These are phyloP conservation scores for Drosophila aff. DNA, from an alignment of 1,140 invertebrate genomes.

Conservation along the genomic window DNA sequence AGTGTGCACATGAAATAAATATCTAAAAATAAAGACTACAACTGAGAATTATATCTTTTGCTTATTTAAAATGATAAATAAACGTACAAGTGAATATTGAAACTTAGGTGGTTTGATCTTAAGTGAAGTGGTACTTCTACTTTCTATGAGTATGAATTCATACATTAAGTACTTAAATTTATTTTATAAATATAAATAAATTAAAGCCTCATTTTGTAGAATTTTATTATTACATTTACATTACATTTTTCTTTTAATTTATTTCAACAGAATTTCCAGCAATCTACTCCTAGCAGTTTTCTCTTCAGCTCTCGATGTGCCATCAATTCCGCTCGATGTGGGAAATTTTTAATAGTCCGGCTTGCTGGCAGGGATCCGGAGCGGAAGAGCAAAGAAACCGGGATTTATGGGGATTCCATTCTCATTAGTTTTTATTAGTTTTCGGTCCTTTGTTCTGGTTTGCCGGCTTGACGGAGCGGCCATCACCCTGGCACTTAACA, in stretches of 20 bases:
- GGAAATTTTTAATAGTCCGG: conserved; percentile 45
- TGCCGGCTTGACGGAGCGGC: conserved; percentile 22
- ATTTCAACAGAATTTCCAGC: too few relatives aligned
- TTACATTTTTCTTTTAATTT: too few relatives aligned
- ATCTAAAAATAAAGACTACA: too few relatives aligned
- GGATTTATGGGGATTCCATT: conserved; percentile 48
- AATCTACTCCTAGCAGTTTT: too few relatives aligned
- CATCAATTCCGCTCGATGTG: conserved; percentile 36
- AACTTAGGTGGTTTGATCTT: too few relatives aligned
- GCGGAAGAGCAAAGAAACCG: conserved; percentile 29
- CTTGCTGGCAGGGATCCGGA: conserved; percentile 7
- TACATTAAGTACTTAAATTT: neutral
- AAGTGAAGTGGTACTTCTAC: neutral
- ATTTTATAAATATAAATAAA: neutral
- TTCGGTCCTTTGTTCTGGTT: conserved; percentile 27
- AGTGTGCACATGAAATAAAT: conserved; percentile 10
- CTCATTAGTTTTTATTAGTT: conserved; percentile 48
- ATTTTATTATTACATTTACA: neutral
- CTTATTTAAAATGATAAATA: neutral
- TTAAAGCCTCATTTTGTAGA: too few relatives aligned
- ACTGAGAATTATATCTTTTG: neutral
- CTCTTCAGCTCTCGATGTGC: neutral
- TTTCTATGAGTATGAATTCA: neutral
- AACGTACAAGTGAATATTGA: neutral
- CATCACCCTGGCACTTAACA: conserved; percentile 58